These are phyloP conservation scores for Cheumatopsyche charites DNA, from an alignment of 1,140 invertebrate species.

Conservation along the genomic window DNA sequence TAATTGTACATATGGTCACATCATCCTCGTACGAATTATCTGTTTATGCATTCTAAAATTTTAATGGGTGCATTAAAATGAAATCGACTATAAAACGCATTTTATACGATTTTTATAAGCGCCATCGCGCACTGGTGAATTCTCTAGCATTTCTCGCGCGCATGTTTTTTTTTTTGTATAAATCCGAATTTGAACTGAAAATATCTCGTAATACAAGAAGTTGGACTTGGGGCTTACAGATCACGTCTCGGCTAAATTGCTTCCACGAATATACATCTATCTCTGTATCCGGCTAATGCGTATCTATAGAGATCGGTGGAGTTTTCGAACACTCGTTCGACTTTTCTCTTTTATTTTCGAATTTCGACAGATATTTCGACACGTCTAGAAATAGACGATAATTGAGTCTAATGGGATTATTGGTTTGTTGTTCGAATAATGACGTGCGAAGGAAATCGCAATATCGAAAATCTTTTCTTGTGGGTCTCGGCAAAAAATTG, in stretches of 20 bases:
- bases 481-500: no score
- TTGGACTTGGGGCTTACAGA: conserved; percentile 32
- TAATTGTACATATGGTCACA: no score
- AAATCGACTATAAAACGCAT: conserved; percentile 20
- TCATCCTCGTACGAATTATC: neutral
- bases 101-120: conserved; percentile 19
- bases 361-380: conserved; percentile 11
- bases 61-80: conserved; percentile 10
- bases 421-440: no score
- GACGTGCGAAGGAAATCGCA: no score
- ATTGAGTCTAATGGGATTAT: neutral
- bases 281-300: conserved; percentile 35
- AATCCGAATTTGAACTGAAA: conserved; percentile 28
- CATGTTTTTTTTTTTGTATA: conserved; percentile 14
- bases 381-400: neutral
- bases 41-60: conserved; percentile 19
- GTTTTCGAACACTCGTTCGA: conserved; percentile 30
- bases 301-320: conserved; percentile 24
- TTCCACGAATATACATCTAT: conserved; percentile 43
- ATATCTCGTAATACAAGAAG: conserved; percentile 30
- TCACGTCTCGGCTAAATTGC: conserved; percentile 41
- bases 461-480: no score
- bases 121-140: neutral
- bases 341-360: conserved; percentile 26
- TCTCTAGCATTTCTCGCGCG: neutral